Conservation (phyloP, 1,140 invertebrate species). For the Halictus rubicundus region DNA sequence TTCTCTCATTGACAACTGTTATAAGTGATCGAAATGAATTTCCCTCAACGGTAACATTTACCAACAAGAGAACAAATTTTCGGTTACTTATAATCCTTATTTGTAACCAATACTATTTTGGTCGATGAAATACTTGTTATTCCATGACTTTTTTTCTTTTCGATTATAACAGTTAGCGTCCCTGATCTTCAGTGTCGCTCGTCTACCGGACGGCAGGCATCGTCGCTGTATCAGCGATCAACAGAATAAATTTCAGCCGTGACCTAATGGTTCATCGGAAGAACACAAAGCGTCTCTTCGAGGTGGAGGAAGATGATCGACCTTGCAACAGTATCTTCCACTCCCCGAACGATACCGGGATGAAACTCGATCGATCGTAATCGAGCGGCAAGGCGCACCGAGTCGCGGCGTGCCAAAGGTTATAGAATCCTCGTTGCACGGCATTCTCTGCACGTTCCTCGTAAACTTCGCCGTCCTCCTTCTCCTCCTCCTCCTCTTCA, state of each 20-base stretch:
- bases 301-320: slow-evolving; percentile 20
- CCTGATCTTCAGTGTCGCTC: no score
- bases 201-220: no score
- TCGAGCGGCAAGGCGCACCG: slow-evolving; percentile 50
- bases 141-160: no score
- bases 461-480: slow-evolving; percentile 50
- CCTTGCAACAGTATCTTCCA: slow-evolving; percentile 40
- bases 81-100: no score
- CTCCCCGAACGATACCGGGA: slow-evolving; percentile 38
- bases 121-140: no score
- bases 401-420: slow-evolving; percentile 56
- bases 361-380: slow-evolving; percentile 61
- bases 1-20: no score
- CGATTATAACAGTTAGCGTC: no score
- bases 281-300: slow-evolving; percentile 4
- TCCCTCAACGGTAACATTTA: no score
- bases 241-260: neutral
- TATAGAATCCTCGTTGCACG: slow-evolving; percentile 57
- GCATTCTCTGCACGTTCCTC: slow-evolving; percentile 56
- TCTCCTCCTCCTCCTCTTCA: neutral
- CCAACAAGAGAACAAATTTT: no score
- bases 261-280: neutral
- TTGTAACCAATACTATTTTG: no score
- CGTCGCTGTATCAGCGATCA: no score
- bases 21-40: no score